Evolutionary conservation across 1,140 invertebrate genomes (phyloP).

Genomic region (Brachionus paranguensis): DNA sequence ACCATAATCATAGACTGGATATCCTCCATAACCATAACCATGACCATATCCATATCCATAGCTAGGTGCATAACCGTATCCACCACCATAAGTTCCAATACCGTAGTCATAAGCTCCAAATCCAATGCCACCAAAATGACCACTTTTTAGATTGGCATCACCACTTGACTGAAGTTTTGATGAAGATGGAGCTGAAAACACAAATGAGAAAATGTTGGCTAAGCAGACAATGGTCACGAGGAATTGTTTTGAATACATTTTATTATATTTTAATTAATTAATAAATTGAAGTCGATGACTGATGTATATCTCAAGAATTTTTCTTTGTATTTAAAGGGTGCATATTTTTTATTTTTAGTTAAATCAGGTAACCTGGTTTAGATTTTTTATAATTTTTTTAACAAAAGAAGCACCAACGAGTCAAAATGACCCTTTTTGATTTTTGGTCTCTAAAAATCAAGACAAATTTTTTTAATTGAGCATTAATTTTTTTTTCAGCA

Average conservation of each 20-base stretch:
- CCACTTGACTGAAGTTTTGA: background rate
- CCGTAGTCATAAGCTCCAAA: background rate
- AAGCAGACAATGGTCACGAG: background rate
- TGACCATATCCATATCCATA: too few species aligned
- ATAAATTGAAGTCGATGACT: background rate
- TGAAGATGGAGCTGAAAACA: background rate
- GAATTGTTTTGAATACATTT: background rate
- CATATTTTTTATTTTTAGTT: too few species aligned
- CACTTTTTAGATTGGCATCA: background rate
- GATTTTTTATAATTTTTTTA: too few species aligned
- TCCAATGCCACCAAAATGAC: background rate
- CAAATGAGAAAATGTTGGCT: background rate
- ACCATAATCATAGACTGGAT: background rate
- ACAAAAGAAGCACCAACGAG: too few species aligned
- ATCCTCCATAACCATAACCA: too few species aligned
- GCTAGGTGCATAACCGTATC: background rate
- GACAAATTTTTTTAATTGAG: too few species aligned
- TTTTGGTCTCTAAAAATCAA: too few species aligned
- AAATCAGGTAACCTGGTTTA: too few species aligned
- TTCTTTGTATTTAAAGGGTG: background rate
- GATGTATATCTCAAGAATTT: background rate
- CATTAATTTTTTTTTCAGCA: too few species aligned
- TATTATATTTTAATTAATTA: background rate
- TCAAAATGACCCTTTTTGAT: too few species aligned
- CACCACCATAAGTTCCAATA: background rate